Evolutionary conservation across 2,797 vertebrate genomes (phyloP).

Genomic region (Channallabes apus): DNA sequence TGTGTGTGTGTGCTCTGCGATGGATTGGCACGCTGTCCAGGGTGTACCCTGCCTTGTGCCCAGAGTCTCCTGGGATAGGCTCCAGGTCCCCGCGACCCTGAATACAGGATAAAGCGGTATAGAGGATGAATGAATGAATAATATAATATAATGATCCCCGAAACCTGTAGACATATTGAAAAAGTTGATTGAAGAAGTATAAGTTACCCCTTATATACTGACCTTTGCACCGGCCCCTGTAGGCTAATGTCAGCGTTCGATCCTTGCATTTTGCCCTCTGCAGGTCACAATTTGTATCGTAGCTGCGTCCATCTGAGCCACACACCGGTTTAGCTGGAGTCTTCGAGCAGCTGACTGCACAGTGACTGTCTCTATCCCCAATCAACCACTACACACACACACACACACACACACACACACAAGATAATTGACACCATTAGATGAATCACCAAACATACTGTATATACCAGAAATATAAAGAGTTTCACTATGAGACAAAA

Average conservation of each 20-base stretch:
- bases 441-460: neutral
- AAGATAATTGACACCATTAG: neutral
- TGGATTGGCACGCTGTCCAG: too few species aligned
- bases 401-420: constrained; percentile 22
- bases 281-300: constrained; percentile 91
- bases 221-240: constrained; percentile 96
- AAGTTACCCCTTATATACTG: constrained; percentile 29
- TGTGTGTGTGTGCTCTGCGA: too few species aligned
- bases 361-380: constrained; percentile 88
- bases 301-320: constrained; percentile 89
- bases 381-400: constrained; percentile 86
- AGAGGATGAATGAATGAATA: too few species aligned
- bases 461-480: neutral
- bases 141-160: neutral
- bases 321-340: constrained; percentile 88
- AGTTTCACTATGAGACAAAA: constrained; percentile 7
- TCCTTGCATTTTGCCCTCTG: constrained; percentile 95
- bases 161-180: neutral
- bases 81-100: too few species aligned
- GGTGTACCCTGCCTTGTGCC: too few species aligned
- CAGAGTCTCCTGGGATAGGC: too few species aligned
- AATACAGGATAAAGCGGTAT: too few species aligned
- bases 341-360: constrained; percentile 84
- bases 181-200: neutral
- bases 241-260: constrained; percentile 75